Percentiles rank a stretch among this genome's conserved stretches.
These are phyloP conservation scores for Chinchilla lanigera DNA, from an alignment of 2,113 vertebrate species.

Conservation along the genomic window DNA sequence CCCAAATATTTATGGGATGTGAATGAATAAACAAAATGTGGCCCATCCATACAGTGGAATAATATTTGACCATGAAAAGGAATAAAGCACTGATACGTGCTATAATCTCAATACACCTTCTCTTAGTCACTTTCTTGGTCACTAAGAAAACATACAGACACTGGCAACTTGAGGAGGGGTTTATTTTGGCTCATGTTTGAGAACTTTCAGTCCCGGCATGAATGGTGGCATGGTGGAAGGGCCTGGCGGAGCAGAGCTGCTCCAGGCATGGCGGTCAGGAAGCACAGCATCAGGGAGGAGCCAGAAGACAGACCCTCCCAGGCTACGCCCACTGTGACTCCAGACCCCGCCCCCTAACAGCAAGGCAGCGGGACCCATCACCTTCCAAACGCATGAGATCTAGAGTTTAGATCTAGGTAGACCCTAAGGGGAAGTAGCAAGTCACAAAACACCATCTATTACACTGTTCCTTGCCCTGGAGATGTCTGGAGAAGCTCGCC, in stretches of 20 bases:
- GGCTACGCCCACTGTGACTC: background rate
- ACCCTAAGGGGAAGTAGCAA: background rate
- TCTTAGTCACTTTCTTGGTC: background rate
- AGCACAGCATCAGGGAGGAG: background rate
- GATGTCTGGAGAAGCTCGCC: background rate
- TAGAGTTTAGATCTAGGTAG: background rate
- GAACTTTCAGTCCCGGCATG: background rate
- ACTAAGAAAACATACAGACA: background rate
- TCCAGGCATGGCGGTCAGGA: background rate
- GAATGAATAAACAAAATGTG: background rate
- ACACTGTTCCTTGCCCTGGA: background rate
- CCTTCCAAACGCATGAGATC: background rate
- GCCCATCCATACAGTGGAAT: background rate
- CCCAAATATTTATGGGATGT: background rate
- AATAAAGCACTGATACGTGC: accelerated
- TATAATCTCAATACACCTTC: background rate
- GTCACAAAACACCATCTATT: no score
- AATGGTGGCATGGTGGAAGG: background rate
- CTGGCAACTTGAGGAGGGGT: background rate
- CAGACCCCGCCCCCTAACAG: background rate
- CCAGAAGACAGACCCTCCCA: background rate
- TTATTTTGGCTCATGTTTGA: background rate
- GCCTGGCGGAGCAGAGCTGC: background rate
- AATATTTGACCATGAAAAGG: background rate
- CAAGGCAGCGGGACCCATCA: background rate